Percentiles rank a stretch among this genome's conserved stretches.
These are phyloP conservation scores for Podarcis muralis DNA, from an alignment of 2,113 vertebrate genomes.

Conservation along the genomic window DNA sequence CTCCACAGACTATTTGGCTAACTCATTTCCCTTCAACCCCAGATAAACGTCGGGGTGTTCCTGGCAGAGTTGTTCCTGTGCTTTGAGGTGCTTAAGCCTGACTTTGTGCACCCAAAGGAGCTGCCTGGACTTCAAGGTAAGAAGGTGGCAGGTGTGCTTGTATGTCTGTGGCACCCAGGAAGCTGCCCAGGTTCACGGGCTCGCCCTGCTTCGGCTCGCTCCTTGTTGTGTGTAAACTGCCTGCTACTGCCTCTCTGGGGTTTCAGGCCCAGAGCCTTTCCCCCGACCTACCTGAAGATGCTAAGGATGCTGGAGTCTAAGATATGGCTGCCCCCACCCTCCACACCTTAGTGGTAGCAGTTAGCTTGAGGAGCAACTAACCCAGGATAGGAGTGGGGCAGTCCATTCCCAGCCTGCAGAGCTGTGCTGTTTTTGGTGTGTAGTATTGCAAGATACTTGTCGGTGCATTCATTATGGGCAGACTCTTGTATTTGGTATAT, in stretches of 20 bases:
- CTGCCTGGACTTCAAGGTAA: conserved; percentile 77
- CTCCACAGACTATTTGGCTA: neutral
- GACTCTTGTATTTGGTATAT: too few relatives aligned
- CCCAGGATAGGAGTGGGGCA: neutral
- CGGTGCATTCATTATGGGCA: too few relatives aligned
- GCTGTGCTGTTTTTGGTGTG: neutral
- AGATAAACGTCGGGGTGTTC: conserved; percentile 87
- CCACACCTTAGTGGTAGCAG: neutral
- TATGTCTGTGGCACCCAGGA: neutral
- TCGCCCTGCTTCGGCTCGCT: too few relatives aligned
- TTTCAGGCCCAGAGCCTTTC: too few relatives aligned
- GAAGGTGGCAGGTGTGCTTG: neutral
- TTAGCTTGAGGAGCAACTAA: neutral
- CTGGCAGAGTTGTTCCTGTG: conserved; percentile 86
- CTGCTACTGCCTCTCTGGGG: too few relatives aligned
- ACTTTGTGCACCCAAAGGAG: conserved; percentile 85
- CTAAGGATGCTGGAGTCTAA: neutral
- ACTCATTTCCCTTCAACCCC: neutral
- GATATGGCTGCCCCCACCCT: too few relatives aligned
- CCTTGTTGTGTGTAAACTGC: too few relatives aligned
- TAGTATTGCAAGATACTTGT: too few relatives aligned
- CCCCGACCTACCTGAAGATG: too few relatives aligned
- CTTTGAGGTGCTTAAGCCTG: conserved; percentile 88
- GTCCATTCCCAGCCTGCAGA: neutral
- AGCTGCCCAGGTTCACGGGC: too few relatives aligned